A percentile compares a stretch with the other conserved stretches of the same genome.
These are phyloP conservation scores for Prionailurus bengalensis DNA, from an alignment of 2,113 vertebrate species.

Conservation along the genomic window DNA sequence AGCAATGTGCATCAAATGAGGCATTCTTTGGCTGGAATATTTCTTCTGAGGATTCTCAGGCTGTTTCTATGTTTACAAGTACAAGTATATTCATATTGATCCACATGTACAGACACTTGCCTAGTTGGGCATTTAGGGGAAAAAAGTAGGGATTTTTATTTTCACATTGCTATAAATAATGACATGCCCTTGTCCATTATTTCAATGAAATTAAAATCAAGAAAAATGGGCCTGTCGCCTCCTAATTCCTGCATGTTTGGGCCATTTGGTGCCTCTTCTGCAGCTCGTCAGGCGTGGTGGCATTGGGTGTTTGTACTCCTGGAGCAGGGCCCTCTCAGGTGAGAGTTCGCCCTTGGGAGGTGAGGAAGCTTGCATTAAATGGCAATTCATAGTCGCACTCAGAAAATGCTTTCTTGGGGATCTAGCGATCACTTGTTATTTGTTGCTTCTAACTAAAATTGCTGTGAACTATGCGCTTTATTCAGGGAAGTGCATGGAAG, in stretches of 20 bases:
- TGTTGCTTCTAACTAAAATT: conserved; percentile 47
- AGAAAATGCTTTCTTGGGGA: neutral
- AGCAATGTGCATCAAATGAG: neutral
- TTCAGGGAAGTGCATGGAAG: neutral
- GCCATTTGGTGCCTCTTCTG: neutral
- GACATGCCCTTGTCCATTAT: neutral
- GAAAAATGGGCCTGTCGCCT: neutral
- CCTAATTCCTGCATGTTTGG: neutral
- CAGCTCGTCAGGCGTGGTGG: neutral
- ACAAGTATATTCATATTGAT: neutral
- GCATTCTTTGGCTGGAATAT: neutral
- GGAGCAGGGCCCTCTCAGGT: neutral
- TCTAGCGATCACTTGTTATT: neutral
- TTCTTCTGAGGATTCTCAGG: neutral
- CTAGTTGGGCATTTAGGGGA: neutral
- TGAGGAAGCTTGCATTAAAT: neutral
- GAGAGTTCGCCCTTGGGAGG: neutral
- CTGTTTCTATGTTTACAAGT: neutral
- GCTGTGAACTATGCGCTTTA: conserved; percentile 39
- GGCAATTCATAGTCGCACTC: neutral
- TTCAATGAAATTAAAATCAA: neutral
- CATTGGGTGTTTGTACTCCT: neutral
- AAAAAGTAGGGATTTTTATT: neutral
- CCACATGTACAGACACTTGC: neutral
- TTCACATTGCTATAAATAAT: neutral